Evolutionary conservation across 2,888 invertebrate species (phyloP).

Genomic region (Zele albiditarsus): DNA sequence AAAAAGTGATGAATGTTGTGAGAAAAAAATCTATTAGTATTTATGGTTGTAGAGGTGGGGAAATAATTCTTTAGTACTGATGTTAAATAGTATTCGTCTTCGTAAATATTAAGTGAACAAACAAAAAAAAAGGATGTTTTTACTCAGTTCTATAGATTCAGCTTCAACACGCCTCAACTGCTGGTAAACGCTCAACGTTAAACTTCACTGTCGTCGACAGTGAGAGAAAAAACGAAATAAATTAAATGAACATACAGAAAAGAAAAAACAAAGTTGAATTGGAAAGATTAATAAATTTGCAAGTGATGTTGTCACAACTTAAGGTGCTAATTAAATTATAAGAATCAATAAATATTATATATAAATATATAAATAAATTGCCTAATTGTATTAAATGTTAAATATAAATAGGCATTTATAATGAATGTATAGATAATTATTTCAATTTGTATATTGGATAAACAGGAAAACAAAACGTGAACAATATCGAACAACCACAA

Average conservation of each 20-base stretch:
- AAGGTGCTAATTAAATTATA: not conserved
- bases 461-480: not conserved
- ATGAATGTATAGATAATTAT: not conserved
- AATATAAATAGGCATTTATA: slow-evolving; percentile 4
- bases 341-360: not conserved
- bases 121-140: not conserved
- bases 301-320: not conserved
- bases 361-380: slow-evolving; percentile 3
- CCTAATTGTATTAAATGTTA: not conserved
- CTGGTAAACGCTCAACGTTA: not conserved
- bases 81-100: not conserved
- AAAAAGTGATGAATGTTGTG: not conserved
- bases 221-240: not conserved
- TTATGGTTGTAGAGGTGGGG: not conserved
- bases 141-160: not conserved
- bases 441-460: slow-evolving; percentile 1
- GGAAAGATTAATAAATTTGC: not conserved
- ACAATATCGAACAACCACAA: not conserved
- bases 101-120: not conserved
- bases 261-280: not conserved
- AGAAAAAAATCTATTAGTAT: not conserved
- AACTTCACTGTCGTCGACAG: not conserved
- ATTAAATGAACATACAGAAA: not conserved
- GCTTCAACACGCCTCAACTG: not conserved
- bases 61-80: not conserved